These are phyloP conservation scores for Microcebus murinus DNA, from an alignment of 2,113 vertebrate species.

Conservation along the genomic window DNA sequence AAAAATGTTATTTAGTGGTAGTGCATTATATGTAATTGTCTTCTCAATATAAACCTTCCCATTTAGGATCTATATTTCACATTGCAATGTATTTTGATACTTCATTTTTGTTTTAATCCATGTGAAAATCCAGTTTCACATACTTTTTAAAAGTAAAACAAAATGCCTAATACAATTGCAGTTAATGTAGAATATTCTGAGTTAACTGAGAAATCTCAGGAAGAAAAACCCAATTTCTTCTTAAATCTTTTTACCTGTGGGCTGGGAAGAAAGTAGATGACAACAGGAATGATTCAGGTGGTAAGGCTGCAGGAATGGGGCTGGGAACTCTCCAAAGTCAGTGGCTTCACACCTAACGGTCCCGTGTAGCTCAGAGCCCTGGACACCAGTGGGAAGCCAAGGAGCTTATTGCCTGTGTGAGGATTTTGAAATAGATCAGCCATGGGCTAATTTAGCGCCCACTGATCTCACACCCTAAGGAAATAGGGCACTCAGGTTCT, in stretches of 20 bases:
- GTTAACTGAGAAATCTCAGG: slow-evolving; percentile 8
- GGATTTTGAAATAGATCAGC: not conserved
- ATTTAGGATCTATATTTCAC: not conserved
- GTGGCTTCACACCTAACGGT: not conserved
- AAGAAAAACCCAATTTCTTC: not conserved
- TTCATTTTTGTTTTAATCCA: not conserved
- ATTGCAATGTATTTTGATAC: not conserved
- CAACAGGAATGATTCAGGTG: not conserved
- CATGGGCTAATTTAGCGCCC: not conserved
- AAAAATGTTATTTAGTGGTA: not conserved
- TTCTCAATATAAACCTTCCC: not conserved
- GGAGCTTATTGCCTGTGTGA: not conserved
- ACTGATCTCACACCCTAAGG: not conserved
- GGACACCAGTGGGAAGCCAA: not conserved
- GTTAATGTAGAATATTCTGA: not conserved
- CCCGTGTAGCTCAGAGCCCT: not conserved
- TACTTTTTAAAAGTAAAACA: not conserved
- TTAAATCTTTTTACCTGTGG: not conserved
- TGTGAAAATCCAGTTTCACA: not conserved
- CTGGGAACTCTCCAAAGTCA: not conserved
- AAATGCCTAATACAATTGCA: not conserved
- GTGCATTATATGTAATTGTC: not conserved
- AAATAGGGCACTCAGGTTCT: not conserved
- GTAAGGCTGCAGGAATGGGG: not conserved
- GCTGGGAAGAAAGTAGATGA: not conserved